Percentiles rank a stretch among this genome's conserved stretches.
phyloP scores from a whole-genome alignment of 2,113 vertebrate species.

The Myotis lucifugus region DNA sequence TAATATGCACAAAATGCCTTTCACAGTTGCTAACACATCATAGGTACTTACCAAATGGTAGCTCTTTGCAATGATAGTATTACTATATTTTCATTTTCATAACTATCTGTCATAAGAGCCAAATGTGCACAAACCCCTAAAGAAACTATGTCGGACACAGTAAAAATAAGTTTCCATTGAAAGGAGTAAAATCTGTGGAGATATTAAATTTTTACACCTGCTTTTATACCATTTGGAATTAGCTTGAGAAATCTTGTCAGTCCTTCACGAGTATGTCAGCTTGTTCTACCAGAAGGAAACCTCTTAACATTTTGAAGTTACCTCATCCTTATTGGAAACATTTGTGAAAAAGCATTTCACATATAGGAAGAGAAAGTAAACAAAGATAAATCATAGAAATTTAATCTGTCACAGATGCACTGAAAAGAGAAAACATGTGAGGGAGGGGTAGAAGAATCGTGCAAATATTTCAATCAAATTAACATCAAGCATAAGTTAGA shows the following conservation, averaged over 20 bases:
- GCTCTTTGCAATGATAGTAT: background rate
- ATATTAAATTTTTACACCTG: background rate
- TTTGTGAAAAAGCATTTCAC: background rate
- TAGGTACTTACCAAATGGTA: background rate
- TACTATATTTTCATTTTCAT: slow-evolving; percentile 43
- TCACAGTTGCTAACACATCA: background rate
- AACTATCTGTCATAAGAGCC: background rate
- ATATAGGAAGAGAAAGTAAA: slow-evolving; percentile 35
- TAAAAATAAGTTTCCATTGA: slow-evolving; percentile 17
- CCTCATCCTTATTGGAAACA: background rate
- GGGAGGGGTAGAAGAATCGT: background rate
- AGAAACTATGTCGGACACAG: background rate
- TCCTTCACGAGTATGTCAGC: background rate
- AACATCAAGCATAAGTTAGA: slow-evolving; percentile 60
- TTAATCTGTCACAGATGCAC: slow-evolving; percentile 30
- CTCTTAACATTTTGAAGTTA: background rate
- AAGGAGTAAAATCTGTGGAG: slow-evolving; percentile 14
- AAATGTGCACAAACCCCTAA: background rate
- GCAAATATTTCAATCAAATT: slow-evolving; percentile 61
- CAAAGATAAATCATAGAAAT: slow-evolving; percentile 34
- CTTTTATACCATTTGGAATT: slow-evolving; percentile 17
- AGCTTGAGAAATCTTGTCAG: slow-evolving; percentile 8
- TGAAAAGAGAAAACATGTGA: slow-evolving; percentile 2
- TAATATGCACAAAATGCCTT: background rate
- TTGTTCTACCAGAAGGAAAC: slow-evolving; percentile 1